Evolutionary conservation across 2,797 vertebrate genomes (phyloP).

Genomic region (Somateria mollissima): DNA sequence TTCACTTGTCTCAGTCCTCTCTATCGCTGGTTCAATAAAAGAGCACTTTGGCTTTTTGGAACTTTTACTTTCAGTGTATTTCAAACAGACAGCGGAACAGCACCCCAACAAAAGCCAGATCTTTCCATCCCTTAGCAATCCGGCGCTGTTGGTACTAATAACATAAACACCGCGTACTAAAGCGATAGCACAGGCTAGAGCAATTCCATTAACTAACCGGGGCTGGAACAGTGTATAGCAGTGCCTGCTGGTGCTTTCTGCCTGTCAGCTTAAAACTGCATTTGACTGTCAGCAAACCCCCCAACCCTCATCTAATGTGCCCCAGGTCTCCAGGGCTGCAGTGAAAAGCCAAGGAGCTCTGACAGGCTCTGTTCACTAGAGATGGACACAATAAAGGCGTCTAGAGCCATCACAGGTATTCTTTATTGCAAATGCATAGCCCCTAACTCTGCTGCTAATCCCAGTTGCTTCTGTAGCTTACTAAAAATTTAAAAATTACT

Average conservation of each 20-base stretch:
- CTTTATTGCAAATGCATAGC: neutral
- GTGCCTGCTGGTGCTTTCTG: neutral
- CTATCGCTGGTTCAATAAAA: conserved; percentile 4
- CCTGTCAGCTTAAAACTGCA: neutral
- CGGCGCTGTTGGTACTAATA: neutral
- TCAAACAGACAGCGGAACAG: conserved; percentile 41
- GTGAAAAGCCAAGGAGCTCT: neutral
- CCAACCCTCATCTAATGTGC: neutral
- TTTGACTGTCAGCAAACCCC: neutral
- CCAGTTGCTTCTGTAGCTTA: neutral
- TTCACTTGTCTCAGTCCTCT: conserved; percentile 24
- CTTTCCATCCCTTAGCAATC: neutral
- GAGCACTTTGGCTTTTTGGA: neutral
- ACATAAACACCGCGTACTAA: neutral
- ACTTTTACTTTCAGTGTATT: conserved; percentile 35
- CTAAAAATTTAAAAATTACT: neutral
- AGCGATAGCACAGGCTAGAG: neutral
- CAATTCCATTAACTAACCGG: neutral
- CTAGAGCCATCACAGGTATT: neutral
- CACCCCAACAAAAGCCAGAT: conserved; percentile 44
- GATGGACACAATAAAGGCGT: neutral
- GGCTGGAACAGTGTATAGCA: neutral
- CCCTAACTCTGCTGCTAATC: neutral
- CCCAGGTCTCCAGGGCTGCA: neutral
- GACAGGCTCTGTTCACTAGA: neutral